Percentiles rank a stretch among this genome's conserved stretches.
phyloP scores from a whole-genome alignment of 2,797 vertebrate species.

The Hydrophis major region DNA sequence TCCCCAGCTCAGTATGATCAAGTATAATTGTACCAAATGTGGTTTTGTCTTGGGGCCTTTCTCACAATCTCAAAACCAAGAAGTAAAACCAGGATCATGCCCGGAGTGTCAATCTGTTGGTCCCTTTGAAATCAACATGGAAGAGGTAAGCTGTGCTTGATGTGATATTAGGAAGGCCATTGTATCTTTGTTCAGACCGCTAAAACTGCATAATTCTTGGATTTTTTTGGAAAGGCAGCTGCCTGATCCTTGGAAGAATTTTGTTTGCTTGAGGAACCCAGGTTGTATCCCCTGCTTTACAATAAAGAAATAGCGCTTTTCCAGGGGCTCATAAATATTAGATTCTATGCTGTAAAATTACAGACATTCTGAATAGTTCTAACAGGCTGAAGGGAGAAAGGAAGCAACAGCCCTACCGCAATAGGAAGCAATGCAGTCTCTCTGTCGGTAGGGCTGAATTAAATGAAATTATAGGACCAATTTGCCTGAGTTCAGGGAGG shows the following conservation, averaged over 20 bases:
- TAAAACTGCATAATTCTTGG: neutral
- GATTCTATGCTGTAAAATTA: neutral
- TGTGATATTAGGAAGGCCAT: neutral
- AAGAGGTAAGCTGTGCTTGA: conserved; percentile 78
- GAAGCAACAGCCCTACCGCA: neutral
- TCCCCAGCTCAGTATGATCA: conserved; percentile 96
- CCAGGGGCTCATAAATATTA: neutral
- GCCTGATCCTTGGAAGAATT: neutral
- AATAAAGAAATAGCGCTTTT: neutral
- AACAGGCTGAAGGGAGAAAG: neutral
- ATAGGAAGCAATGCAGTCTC: neutral
- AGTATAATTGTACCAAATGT: conserved; percentile 98
- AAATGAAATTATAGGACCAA: neutral
- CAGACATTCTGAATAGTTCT: neutral
- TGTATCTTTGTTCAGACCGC: neutral
- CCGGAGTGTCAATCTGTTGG: conserved; percentile 94
- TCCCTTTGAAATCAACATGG: conserved; percentile 98
- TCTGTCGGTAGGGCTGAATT: neutral
- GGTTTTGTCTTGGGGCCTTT: conserved; percentile 93
- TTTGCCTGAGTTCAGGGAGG: neutral
- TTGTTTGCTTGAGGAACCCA: neutral
- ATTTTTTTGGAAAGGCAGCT: neutral
- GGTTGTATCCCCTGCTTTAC: neutral
- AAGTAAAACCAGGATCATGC: conserved; percentile 97
- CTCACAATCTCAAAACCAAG: conserved; percentile 97